These are phyloP conservation scores for Oophaga pumilio DNA, from an alignment of 2,113 vertebrate genomes.

Conservation along the genomic window DNA sequence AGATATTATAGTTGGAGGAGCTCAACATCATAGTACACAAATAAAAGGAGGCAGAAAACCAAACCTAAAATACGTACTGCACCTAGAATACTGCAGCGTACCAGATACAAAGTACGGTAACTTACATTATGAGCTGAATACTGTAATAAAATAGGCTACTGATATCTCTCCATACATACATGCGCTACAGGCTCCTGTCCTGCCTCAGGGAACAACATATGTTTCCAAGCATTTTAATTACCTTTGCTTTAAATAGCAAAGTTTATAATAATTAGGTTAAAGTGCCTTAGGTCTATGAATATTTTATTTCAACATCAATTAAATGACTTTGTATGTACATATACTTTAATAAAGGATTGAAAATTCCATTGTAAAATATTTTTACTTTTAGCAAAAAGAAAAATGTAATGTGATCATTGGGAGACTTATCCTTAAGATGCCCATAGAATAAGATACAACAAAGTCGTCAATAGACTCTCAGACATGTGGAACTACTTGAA, in stretches of 20 bases:
- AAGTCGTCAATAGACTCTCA: background rate
- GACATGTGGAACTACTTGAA: slow-evolving; percentile 3
- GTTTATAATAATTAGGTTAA: slow-evolving; percentile 22
- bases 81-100: background rate
- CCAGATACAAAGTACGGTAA: background rate
- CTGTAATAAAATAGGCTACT: background rate
- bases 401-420: background rate
- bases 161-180: background rate
- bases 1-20: background rate
- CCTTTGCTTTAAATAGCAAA: background rate
- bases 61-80: background rate
- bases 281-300: background rate
- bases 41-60: background rate
- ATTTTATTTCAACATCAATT: background rate
- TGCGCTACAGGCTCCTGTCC: background rate
- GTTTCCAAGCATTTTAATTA: slow-evolving; percentile 10
- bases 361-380: background rate
- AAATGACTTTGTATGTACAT: background rate
- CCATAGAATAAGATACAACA: background rate
- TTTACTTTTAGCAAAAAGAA: background rate
- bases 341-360: background rate
- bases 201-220: slow-evolving; percentile 8
- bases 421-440: background rate
- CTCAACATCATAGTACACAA: background rate
- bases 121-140: background rate